phyloP scores from a whole-genome alignment of 2,113 vertebrate genomes.

The Cnemophilus loriae region DNA sequence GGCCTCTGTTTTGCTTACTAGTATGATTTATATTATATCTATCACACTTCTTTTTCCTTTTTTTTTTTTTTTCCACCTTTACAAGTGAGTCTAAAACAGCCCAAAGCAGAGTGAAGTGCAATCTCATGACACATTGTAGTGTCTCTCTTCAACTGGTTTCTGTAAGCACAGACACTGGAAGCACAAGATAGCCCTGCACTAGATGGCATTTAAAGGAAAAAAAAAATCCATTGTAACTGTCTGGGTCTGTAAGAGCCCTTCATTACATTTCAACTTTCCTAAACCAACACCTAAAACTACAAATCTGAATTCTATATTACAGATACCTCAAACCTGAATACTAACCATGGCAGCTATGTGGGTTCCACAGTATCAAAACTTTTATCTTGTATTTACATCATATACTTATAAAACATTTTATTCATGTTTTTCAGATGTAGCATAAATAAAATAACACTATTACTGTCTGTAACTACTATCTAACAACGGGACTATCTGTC shows the following conservation, averaged over 20 bases:
- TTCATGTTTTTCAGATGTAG: background rate
- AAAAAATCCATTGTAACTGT: background rate
- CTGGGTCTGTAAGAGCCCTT: background rate
- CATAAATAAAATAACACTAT: background rate
- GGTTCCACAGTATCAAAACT: background rate
- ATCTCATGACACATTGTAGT: background rate
- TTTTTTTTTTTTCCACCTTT: background rate
- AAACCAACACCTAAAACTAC: background rate
- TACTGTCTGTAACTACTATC: no score
- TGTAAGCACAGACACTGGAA: background rate
- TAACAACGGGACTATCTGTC: background rate
- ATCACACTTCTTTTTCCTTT: background rate
- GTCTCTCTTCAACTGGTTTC: background rate
- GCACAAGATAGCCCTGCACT: background rate
- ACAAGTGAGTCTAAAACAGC: background rate
- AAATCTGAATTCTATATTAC: background rate
- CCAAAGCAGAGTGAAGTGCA: background rate
- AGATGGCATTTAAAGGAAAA: background rate
- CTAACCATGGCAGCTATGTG: background rate
- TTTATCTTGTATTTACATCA: background rate
- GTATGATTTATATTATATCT: background rate
- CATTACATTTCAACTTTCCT: background rate
- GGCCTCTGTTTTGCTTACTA: background rate
- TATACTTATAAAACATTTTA: background rate
- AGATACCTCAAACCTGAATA: background rate